phyloP scores from a whole-genome alignment of 53 echinoderm and acorn worm genomes.

The Actinopyga echinites region DNA sequence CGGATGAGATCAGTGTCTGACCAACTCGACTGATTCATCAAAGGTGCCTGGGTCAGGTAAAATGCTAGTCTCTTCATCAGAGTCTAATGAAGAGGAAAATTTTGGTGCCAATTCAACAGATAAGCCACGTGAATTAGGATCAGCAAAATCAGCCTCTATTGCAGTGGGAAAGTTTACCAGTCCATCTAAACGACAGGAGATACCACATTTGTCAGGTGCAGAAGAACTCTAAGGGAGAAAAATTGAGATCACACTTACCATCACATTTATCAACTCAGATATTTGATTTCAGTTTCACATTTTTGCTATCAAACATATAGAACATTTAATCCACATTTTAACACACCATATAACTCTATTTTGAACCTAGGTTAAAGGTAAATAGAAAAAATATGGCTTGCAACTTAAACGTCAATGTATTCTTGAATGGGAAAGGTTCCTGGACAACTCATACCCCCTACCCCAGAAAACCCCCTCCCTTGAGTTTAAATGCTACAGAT shows the following conservation, averaged over 20 bases:
- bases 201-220: not conserved
- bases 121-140: not conserved
- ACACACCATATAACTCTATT: no score
- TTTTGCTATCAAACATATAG: no score
- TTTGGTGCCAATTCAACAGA: not conserved
- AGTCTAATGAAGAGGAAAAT: not conserved
- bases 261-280: no score
- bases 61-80: not conserved
- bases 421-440: no score
- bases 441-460: no score
- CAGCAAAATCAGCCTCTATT: not conserved
- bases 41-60: not conserved
- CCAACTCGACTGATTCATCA: conserved; percentile 9
- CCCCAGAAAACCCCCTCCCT: no score
- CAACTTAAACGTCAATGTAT: no score
- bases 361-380: no score
- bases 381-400: no score
- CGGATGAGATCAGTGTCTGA: not conserved
- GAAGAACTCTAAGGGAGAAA: conserved; percentile 1
- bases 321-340: no score
- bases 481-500: no score
- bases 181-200: conserved; percentile 21
- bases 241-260: not conserved
- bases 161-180: conserved; percentile 6
- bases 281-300: no score